These are phyloP conservation scores for Maylandia zebra DNA, from an alignment of 2,113 vertebrate genomes.

Conservation along the genomic window DNA sequence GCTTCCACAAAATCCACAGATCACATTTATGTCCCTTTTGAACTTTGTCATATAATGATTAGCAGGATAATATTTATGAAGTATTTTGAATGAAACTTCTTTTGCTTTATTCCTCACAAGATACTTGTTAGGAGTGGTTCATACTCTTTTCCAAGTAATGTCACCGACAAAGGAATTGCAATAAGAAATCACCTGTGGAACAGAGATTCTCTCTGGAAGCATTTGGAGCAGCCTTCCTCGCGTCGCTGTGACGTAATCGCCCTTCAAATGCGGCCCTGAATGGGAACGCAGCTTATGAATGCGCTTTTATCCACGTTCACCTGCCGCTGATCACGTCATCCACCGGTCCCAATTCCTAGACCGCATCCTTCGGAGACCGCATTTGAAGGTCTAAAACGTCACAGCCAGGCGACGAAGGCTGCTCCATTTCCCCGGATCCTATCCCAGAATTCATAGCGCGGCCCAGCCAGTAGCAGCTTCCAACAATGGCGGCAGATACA, in stretches of 20 bases:
- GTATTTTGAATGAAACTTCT: not conserved
- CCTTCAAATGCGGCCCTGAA: not conserved
- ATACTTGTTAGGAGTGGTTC: accelerated
- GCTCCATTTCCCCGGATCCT: not conserved
- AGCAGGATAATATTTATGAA: not conserved
- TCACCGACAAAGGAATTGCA: not conserved
- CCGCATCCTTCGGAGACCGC: not conserved
- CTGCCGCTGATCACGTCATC: not conserved
- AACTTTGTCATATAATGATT: not conserved
- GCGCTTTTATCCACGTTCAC: not conserved
- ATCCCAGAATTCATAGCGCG: not conserved
- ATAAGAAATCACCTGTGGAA: not conserved
- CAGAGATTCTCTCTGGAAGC: not conserved
- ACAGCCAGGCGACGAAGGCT: not conserved
- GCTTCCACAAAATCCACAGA: not conserved
- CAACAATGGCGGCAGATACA: not conserved
- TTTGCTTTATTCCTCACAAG: not conserved
- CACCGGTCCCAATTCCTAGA: not conserved
- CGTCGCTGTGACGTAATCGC: not conserved
- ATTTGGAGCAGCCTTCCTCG: not conserved
- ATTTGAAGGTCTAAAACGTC: not conserved
- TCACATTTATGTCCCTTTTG: not conserved
- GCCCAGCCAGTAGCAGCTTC: not conserved
- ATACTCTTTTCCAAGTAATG: not conserved
- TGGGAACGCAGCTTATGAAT: not conserved